Percentiles rank a stretch among this genome's conserved stretches.
Evolutionary conservation across 1,140 invertebrate genomes (phyloP).

Genomic region (Plectus sambesii): DNA sequence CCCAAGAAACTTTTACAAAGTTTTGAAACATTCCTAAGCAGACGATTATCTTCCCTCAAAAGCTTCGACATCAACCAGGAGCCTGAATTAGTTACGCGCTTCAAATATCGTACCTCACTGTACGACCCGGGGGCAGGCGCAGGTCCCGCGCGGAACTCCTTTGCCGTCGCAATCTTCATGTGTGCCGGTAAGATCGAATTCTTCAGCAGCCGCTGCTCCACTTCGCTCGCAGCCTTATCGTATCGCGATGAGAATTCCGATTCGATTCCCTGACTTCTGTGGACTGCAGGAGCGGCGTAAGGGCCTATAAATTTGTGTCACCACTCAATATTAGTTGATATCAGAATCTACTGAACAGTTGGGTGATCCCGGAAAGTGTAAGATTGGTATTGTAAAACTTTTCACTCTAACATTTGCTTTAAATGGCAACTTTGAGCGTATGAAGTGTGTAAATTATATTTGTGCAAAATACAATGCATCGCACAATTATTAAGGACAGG

Average conservation of each 20-base stretch:
- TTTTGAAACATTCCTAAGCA: too few relatives aligned
- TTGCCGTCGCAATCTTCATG: constrained; percentile 32
- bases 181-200: constrained; percentile 26
- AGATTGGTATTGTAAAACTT: constrained; percentile 8
- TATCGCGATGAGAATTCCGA: constrained; percentile 29
- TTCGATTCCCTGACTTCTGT: constrained; percentile 36
- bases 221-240: constrained; percentile 34
- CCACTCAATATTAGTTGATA: too few relatives aligned
- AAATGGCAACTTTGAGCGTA: constrained; percentile 8
- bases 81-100: too few relatives aligned
- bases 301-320: constrained; percentile 28
- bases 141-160: constrained; percentile 38
- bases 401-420: constrained; percentile 9
- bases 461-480: neutral
- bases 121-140: constrained; percentile 29
- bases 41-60: too few relatives aligned
- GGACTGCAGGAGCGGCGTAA: constrained; percentile 38
- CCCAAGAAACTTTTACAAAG: too few relatives aligned
- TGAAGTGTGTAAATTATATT: constrained; percentile 13
- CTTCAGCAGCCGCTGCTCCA: constrained; percentile 38
- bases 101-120: constrained; percentile 16
- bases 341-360: too few relatives aligned
- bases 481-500: too few relatives aligned
- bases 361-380: too few relatives aligned
- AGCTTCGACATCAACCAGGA: constrained; percentile 15